Percentiles rank a stretch among this genome's conserved stretches.
phyloP scores from a whole-genome alignment of 2,888 invertebrate genomes.

The Drosophila koepferae region DNA sequence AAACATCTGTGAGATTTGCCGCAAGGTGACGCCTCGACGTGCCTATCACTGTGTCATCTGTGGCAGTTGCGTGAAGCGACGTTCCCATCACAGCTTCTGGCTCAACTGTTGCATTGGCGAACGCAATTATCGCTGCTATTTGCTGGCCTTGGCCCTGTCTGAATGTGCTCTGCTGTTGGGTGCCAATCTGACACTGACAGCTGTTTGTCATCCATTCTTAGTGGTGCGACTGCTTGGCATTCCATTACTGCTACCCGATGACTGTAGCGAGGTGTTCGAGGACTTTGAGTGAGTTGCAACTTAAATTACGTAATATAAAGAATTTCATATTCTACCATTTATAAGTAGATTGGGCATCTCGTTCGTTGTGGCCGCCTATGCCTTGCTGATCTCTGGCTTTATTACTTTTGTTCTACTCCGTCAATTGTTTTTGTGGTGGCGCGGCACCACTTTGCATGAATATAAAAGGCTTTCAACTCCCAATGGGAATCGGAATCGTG shows the following conservation, averaged over 20 bases:
- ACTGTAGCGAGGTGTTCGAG: conserved; percentile 93
- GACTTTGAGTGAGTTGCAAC: conserved; percentile 88
- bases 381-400: conserved; percentile 85
- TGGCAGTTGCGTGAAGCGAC: conserved; percentile 91
- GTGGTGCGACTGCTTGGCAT: conserved; percentile 79
- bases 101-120: conserved; percentile 94
- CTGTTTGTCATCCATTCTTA: conserved; percentile 91
- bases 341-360: conserved; percentile 85
- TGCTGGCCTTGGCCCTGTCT: conserved; percentile 89
- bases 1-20: conserved; percentile 87
- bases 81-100: conserved; percentile 94
- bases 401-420: conserved; percentile 86
- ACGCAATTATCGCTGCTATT: conserved; percentile 91
- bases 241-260: conserved; percentile 90
- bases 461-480: conserved; percentile 80
- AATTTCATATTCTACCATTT: conserved; percentile 60
- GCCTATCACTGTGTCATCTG: conserved; percentile 93
- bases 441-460: conserved; percentile 86
- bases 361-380: conserved; percentile 87
- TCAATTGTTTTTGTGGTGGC: conserved; percentile 85
- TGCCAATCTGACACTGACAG: conserved; percentile 92
- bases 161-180: conserved; percentile 90
- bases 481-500: conserved; percentile 71
- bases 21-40: conserved; percentile 88
- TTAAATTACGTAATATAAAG: neutral